phyloP scores from a whole-genome alignment of 2,797 vertebrate genomes.

The Eospalax fontanierii region DNA sequence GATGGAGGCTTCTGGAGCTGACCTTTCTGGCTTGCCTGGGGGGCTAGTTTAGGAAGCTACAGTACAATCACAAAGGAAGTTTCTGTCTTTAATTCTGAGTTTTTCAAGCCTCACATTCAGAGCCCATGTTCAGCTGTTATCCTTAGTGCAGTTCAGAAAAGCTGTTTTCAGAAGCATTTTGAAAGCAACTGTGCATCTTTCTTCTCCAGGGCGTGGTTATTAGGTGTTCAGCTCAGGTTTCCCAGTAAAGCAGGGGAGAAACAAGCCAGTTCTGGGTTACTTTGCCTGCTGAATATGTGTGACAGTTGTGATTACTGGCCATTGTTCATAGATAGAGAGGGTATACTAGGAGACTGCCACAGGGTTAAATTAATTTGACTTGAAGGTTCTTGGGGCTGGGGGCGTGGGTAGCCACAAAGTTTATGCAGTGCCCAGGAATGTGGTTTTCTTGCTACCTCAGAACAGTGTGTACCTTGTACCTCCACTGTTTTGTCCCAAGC shows the following conservation, averaged over 20 bases:
- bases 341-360: constrained; percentile 85
- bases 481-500: constrained; percentile 46
- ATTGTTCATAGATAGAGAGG: constrained; percentile 94
- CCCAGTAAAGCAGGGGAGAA: constrained; percentile 91
- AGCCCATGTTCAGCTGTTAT: constrained; percentile 94
- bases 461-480: constrained; percentile 91
- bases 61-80: constrained; percentile 89
- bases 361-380: constrained; percentile 94
- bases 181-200: constrained; percentile 81
- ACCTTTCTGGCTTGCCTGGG: constrained; percentile 86
- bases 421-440: constrained; percentile 93
- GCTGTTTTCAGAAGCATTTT: constrained; percentile 88
- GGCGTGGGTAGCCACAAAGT: constrained; percentile 90
- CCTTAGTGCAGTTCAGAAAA: constrained; percentile 90
- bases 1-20: constrained; percentile 83
- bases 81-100: constrained; percentile 90
- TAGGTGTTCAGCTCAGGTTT: constrained; percentile 90
- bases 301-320: constrained; percentile 96
- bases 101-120: constrained; percentile 91
- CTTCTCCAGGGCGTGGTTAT: constrained; percentile 84
- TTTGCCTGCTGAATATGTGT: constrained; percentile 93
- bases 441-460: constrained; percentile 92
- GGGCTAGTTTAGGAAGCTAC: constrained; percentile 81
- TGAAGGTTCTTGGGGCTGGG: constrained; percentile 91
- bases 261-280: constrained; percentile 91